Conservation (phyloP, 2,797 vertebrate genomes). For the Mastacembelus armatus region DNA sequence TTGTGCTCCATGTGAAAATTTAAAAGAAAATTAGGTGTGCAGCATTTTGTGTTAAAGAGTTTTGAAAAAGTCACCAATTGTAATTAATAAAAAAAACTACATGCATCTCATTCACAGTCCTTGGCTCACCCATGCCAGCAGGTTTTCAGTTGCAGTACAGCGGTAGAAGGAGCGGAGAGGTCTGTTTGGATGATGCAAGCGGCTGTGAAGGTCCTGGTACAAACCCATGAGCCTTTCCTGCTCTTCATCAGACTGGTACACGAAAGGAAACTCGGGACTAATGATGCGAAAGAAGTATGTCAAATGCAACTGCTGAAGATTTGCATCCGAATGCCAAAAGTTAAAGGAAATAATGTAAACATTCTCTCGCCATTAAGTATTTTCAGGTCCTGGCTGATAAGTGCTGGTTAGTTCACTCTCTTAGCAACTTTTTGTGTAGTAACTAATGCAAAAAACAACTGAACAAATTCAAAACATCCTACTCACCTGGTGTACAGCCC, state of each 20-base stretch:
- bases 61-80: neutral
- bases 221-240: conserved; percentile 91
- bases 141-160: conserved; percentile 91
- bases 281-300: neutral
- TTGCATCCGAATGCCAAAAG: neutral
- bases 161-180: conserved; percentile 94
- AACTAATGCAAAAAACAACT: neutral
- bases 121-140: conserved; percentile 92
- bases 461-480: neutral
- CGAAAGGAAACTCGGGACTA: conserved; percentile 91
- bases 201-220: conserved; percentile 96
- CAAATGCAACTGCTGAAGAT: neutral
- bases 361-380: neutral
- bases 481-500: conserved; percentile 96
- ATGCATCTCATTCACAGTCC: neutral
- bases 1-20: neutral
- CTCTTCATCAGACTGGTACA: conserved; percentile 89
- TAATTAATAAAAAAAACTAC: too few species aligned
- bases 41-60: neutral
- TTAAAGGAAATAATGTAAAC: neutral
- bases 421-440: neutral
- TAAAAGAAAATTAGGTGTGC: neutral
- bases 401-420: neutral
- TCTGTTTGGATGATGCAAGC: conserved; percentile 91
- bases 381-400: neutral